These are phyloP conservation scores for Triplophysa siluroides DNA, from an alignment of 2,113 vertebrate species.

Conservation along the genomic window DNA sequence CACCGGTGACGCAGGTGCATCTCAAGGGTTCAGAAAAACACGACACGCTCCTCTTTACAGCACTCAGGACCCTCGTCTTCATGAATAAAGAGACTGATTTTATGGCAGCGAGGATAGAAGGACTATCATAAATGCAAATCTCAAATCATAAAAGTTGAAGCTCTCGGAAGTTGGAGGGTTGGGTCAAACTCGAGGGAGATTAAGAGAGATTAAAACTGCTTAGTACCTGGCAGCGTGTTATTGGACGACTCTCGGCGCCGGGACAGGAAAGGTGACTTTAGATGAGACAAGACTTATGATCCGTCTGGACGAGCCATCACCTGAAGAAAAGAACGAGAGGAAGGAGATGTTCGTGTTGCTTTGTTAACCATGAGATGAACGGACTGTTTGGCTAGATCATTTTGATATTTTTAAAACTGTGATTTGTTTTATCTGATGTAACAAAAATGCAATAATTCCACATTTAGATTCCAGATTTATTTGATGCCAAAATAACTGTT, in stretches of 20 bases:
- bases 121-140: constrained; percentile 59
- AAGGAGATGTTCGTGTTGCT: not conserved
- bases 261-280: constrained; percentile 75
- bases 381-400: not conserved
- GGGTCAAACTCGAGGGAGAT: constrained; percentile 71
- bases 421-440: not conserved
- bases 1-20: not conserved
- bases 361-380: not conserved
- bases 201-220: constrained; percentile 76
- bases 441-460: not conserved
- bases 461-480: no score
- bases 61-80: constrained; percentile 33
- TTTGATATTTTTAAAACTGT: not conserved
- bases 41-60: constrained; percentile 4
- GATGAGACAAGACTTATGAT: constrained; percentile 54
- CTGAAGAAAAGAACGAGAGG: constrained; percentile 9
- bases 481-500: no score
- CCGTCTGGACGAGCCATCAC: constrained; percentile 58
- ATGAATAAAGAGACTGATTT: constrained; percentile 45
- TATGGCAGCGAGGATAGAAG: constrained; percentile 33
- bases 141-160: constrained; percentile 65
- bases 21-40: not conserved
- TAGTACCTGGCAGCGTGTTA: constrained; percentile 73
- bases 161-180: constrained; percentile 67
- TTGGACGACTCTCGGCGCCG: constrained; percentile 68